Evolutionary conservation across 2,797 vertebrate genomes (phyloP), one percentile per base, ranked within the genome.

Genomic region (Falco biarmicus): DNA sequence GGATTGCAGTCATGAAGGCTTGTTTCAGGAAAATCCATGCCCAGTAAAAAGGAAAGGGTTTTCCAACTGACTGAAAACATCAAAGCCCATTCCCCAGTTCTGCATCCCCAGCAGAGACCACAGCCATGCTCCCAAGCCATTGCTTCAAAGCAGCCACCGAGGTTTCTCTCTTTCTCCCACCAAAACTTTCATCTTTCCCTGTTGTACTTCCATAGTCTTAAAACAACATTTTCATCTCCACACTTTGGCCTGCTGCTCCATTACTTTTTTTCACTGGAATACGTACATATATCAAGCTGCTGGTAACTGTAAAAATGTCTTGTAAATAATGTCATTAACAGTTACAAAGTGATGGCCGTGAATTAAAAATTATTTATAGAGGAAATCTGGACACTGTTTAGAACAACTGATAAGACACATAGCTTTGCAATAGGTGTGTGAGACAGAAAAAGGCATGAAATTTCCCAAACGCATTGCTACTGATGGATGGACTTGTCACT

Each of bases 311-410:
- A 84, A 89, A 91, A 92, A n/a, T 48, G 21, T 70, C 78, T 74
- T 68, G 31, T 82, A 60, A 87, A 74, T 74, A 74, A 61, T 53
- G 41, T 71, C 57, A 59, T 92, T 92, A 89, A 28, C 64, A 89
- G 41, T 26, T 85, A 54, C 32, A 68, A 68, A 90, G 68, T 22
- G 48, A 78, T 65, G 50, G 24, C n/a, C 78, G 74, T 63, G 66
- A 87, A 95, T 83, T 70, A 71, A 89, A 89, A 83, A 89, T 43
- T 0, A 83, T 87, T 93, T 89, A 75, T 56, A 71, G 77, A 92
- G 86, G 41, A 94, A 93, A 89, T 71, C 48, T 92, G 74, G 90
- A 47, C 32, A 70, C 24, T 43, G 17, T 73, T 94, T 81, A 41
- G 63, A 88, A 31, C 51, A 84, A 59, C 50, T 59, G 74, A 50